These are phyloP conservation scores for Melopsittacus undulatus DNA, from an alignment of 2,797 vertebrate species.

Conservation along the genomic window DNA sequence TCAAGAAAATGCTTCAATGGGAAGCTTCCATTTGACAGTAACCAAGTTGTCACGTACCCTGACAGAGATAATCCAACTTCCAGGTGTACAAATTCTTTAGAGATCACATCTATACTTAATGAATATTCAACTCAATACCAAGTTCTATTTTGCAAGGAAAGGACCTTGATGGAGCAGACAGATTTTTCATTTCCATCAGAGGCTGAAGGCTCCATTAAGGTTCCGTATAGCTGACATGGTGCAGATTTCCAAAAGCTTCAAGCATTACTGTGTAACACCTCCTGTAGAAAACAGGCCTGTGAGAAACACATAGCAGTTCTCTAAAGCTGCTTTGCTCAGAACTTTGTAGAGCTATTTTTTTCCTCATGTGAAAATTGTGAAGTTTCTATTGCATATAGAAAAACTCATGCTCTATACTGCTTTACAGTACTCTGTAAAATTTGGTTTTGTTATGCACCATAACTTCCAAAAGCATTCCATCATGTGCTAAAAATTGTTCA, in stretches of 20 bases:
- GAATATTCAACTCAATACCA: background rate
- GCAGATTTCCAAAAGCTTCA: background rate
- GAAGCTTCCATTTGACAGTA: background rate
- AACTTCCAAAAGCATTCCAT: background rate
- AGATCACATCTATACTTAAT: background rate
- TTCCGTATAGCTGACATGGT: background rate
- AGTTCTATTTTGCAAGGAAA: background rate
- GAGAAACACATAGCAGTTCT: background rate
- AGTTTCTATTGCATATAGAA: background rate
- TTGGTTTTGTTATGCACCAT: background rate
- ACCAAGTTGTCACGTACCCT: background rate
- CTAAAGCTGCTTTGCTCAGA: background rate
- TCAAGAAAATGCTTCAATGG: background rate
- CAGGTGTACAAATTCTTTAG: background rate
- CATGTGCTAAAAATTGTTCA: background rate
- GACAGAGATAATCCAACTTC: background rate
- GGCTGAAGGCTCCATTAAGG: background rate
- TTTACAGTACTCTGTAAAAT: background rate
- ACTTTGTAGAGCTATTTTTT: background rate
- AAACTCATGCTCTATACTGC: background rate
- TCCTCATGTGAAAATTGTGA: background rate
- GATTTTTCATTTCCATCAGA: background rate
- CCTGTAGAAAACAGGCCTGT: background rate
- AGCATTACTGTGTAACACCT: background rate
- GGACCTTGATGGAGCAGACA: background rate